phyloP scores from a whole-genome alignment of 2,888 invertebrate genomes.

The Epsilonema sp. region DNA sequence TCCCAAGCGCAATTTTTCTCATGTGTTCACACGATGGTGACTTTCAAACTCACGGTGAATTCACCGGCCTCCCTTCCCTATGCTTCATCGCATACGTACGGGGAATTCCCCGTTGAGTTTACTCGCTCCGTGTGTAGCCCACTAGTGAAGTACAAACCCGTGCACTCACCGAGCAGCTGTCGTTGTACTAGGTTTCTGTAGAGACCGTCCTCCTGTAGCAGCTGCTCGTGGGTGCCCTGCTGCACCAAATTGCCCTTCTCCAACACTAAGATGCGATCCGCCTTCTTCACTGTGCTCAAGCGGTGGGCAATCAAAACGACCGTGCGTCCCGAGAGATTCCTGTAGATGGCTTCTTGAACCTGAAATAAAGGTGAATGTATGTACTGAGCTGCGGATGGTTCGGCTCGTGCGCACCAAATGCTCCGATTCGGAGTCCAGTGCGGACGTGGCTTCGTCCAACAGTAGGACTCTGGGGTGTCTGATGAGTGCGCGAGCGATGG shows the following conservation, averaged over 20 bases:
- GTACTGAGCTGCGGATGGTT: neutral
- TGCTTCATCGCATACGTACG: too few species aligned
- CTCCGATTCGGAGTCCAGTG: slow-evolving; percentile 29
- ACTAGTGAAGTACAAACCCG: too few species aligned
- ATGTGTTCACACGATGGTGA: too few species aligned
- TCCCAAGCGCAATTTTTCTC: too few species aligned
- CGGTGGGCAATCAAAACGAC: slow-evolving; percentile 36
- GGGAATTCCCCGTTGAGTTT: too few species aligned
- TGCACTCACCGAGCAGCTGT: slow-evolving; percentile 22
- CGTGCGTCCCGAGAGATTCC: slow-evolving; percentile 32
- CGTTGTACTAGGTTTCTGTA: slow-evolving; percentile 27
- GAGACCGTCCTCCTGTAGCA: slow-evolving; percentile 14
- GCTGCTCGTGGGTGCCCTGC: neutral
- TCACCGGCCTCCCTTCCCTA: too few species aligned
- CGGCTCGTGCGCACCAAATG: slow-evolving; percentile 14
- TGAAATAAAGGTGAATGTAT: slow-evolving; percentile 8
- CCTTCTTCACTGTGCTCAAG: slow-evolving; percentile 34
- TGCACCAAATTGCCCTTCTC: neutral
- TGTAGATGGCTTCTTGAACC: slow-evolving; percentile 33
- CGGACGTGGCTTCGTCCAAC: slow-evolving; percentile 33
- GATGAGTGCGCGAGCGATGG: slow-evolving; percentile 34
- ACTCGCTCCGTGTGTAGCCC: too few species aligned
- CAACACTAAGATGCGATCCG: slow-evolving; percentile 23
- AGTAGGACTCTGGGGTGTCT: slow-evolving; percentile 32
- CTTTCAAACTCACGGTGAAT: too few species aligned